Evolutionary conservation across 2,888 invertebrate species (phyloP).

Genomic region (Hanleya hanleyi): DNA sequence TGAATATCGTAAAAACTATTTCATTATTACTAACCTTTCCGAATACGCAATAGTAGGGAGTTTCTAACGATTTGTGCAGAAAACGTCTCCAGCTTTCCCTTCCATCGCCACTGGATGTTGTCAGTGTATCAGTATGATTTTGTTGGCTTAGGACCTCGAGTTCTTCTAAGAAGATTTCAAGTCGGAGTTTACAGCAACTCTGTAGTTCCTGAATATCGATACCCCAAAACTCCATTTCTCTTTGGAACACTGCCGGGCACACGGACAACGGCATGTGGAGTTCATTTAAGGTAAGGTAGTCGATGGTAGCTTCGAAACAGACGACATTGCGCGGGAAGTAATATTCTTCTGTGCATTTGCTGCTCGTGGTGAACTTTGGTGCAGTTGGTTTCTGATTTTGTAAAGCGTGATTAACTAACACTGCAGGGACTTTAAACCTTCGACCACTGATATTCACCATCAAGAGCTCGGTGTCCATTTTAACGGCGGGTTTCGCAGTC

Average conservation of each 20-base stretch:
- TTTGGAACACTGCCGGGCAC: conserved; percentile 87
- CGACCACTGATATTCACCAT: neutral
- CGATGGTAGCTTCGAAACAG: conserved; percentile 41
- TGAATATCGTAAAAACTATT: too few relatives aligned
- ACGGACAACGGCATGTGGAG: conserved; percentile 93
- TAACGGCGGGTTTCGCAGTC: too few relatives aligned
- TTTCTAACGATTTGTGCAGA: neutral
- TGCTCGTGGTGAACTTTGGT: neutral
- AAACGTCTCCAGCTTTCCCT: conserved; percentile 8
- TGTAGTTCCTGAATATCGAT: conserved; percentile 33
- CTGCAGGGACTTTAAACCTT: neutral
- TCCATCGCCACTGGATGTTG: conserved; percentile 7
- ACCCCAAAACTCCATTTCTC: conserved; percentile 45
- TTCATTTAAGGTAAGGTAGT: conserved; percentile 81
- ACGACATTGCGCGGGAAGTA: conserved; percentile 34
- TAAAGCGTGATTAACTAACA: neutral
- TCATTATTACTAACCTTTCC: too few relatives aligned
- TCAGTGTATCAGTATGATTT: conserved; percentile 19
- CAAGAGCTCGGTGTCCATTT: neutral
- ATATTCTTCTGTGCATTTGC: too few relatives aligned
- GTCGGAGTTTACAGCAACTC: conserved; percentile 39
- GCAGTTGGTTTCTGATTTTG: neutral
- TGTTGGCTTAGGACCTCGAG: conserved; percentile 22
- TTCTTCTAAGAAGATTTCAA: conserved; percentile 33
- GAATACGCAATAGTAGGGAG: neutral